Evolutionary conservation across 2,888 invertebrate species (phyloP).

Genomic region (Phaonia tiefii): DNA sequence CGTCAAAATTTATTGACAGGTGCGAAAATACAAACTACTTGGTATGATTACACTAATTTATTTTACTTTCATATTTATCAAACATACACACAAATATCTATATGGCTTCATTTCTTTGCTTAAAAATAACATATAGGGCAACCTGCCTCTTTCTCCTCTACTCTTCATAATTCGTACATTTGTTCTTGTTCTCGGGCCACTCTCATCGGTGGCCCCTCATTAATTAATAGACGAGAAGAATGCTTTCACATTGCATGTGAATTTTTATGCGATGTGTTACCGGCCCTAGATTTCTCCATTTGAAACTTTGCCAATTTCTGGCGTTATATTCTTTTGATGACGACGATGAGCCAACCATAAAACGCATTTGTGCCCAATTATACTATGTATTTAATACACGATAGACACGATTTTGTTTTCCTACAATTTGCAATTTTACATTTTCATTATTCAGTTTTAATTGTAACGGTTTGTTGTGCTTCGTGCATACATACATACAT

Average conservation of each 20-base stretch:
- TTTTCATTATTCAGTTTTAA: no score
- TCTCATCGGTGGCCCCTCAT: background rate
- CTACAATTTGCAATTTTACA: no score
- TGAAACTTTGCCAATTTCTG: slow-evolving; percentile 62
- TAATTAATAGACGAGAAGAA: background rate
- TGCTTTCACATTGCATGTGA: background rate
- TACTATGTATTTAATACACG: background rate
- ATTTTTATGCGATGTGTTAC: slow-evolving; percentile 2
- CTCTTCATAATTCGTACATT: slow-evolving; percentile 26
- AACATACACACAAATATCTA: no score
- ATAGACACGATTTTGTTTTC: no score
- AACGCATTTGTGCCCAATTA: slow-evolving; percentile 34
- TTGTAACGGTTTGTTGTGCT: no score
- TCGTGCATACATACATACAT: no score
- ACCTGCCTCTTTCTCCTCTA: slow-evolving; percentile 36
- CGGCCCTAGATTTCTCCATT: slow-evolving; percentile 54
- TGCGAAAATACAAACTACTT: background rate
- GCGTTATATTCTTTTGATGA: slow-evolving; percentile 32
- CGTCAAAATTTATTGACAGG: background rate
- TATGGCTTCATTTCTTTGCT: slow-evolving; percentile 39
- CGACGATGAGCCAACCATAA: slow-evolving; percentile 24
- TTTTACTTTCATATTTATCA: background rate
- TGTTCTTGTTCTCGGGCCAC: background rate
- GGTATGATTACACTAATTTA: background rate
- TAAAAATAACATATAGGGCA: slow-evolving; percentile 57